A percentile compares a stretch with the other conserved stretches of the same genome.
phyloP scores from a whole-genome alignment of 1,140 invertebrate genomes.

The Scaptodrosophila lebanonensis region DNA sequence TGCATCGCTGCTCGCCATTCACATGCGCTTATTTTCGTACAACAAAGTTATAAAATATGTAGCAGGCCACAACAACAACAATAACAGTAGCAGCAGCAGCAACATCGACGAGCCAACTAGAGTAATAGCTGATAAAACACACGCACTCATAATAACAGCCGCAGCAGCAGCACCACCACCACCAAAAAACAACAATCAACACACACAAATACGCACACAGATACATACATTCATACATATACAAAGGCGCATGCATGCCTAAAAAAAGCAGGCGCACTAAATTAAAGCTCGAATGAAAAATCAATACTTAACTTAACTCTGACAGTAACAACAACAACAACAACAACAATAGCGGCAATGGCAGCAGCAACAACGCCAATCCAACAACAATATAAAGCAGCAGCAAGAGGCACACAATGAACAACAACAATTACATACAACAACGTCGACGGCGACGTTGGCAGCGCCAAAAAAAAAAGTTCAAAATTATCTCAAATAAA shows the following conservation, averaged over 20 bases:
- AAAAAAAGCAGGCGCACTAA: conserved; percentile 47
- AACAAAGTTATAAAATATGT: background rate
- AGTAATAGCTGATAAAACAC: conserved; percentile 53
- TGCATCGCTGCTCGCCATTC: conserved; percentile 19
- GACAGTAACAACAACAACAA: conserved; percentile 29
- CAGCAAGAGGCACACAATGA: no score
- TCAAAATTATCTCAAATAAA: conserved; percentile 66
- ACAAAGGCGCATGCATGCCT: background rate
- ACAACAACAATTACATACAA: background rate
- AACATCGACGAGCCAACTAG: conserved; percentile 27
- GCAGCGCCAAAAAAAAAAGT: conserved; percentile 6
- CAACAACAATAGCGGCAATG: background rate
- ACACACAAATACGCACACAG: conserved; percentile 15
- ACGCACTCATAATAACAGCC: conserved; percentile 18
- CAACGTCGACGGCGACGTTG: background rate
- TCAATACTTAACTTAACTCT: conserved; percentile 63
- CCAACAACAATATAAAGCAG: no score
- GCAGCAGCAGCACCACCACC: conserved; percentile 26
- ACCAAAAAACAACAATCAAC: conserved; percentile 16
- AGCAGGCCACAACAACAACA: conserved; percentile 23
- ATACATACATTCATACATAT: conserved; percentile 3
- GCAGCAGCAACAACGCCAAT: background rate
- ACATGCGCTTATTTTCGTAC: conserved; percentile 41
- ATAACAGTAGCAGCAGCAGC: conserved; percentile 9
- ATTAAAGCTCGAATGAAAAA: conserved; percentile 70